These are phyloP conservation scores for Cephus pygmeus DNA, from an alignment of 2,888 invertebrate genomes.

Conservation along the genomic window DNA sequence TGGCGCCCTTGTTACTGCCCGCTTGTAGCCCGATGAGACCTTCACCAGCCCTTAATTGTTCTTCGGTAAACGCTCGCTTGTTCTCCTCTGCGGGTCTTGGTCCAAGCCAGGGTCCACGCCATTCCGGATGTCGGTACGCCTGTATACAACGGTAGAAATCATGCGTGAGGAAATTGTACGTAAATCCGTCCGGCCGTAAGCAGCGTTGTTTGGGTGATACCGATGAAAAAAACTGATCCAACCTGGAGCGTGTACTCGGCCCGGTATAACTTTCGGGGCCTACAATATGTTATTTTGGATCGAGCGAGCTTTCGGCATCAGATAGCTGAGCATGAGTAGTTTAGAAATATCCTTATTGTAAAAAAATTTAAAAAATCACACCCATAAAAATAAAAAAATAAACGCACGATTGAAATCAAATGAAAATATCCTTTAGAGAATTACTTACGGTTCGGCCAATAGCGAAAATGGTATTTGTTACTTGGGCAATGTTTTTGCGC, in stretches of 20 bases:
- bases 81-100: constrained; percentile 88
- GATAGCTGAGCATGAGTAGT: too few relatives aligned
- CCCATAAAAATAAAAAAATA: too few relatives aligned
- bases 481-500: constrained; percentile 87
- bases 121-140: constrained; percentile 86
- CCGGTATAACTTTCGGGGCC: background rate
- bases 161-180: background rate
- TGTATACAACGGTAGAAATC: constrained; percentile 51
- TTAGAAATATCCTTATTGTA: too few relatives aligned
- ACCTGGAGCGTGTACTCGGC: background rate
- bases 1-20: constrained; percentile 86
- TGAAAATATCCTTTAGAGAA: background rate
- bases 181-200: too few relatives aligned
- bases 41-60: constrained; percentile 83
- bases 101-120: constrained; percentile 84
- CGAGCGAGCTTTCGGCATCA: too few relatives aligned
- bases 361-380: too few relatives aligned
- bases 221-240: too few relatives aligned
- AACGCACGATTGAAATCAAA: background rate
- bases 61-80: constrained; percentile 72
- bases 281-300: too few relatives aligned
- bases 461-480: constrained; percentile 88
- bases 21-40: constrained; percentile 88
- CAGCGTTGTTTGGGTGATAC: too few relatives aligned
- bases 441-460: constrained; percentile 83